Base-by-base conservation (phyloP, 2,113 vertebrate species). In the Aplodontia rufa region DNA sequence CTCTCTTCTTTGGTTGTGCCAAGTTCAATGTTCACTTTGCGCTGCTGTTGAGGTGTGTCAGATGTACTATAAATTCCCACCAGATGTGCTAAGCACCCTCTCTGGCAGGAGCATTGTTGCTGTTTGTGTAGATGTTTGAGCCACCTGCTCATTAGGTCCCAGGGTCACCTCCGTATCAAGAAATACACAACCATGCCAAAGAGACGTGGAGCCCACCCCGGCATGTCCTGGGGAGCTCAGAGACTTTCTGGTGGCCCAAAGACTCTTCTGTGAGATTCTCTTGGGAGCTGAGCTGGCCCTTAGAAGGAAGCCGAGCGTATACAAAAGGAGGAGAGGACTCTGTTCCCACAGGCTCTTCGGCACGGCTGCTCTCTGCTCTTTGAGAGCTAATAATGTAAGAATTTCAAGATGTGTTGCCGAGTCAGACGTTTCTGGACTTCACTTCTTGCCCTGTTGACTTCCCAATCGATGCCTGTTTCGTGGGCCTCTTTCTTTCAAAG, bases 181-280 rank as follows among this genome's bases (percentile, higher is more conserved):
- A 86, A 95, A 40, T 16, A 37, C 3, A 12, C 3, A 20, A 8
- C 37, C 4, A 0, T 37, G 45, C 45, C 71, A 20, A 37, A 83
- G 79, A 78, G n/a, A 22, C 0, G 4, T 1, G 30, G 37, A 24
- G 66, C 42, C 20, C 84, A 42, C 45, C 8, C 17, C 12, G 1
- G 16, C 20, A 1, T 24, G n/a, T 37, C 55, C 0, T 0, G 17
- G 19, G 58, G 71, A 53, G 58, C 91, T 55, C 0, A 1, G 4
- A 28, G 40, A 60, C 2, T 6, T 24, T 8, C 35, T 40, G 37
- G 51, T 42, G 26, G 30, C 69, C 87, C 12, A 53, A 72, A 28
- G 42, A 75, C 40, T 24, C 51, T 69, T 78, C 81, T 53, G 51
- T 49, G 69, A n/a, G 68, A 35, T 37, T 51, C 69, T 62, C 3